These are phyloP conservation scores for Dysdera silvatica DNA, from an alignment of 1,140 invertebrate genomes.

Conservation along the genomic window DNA sequence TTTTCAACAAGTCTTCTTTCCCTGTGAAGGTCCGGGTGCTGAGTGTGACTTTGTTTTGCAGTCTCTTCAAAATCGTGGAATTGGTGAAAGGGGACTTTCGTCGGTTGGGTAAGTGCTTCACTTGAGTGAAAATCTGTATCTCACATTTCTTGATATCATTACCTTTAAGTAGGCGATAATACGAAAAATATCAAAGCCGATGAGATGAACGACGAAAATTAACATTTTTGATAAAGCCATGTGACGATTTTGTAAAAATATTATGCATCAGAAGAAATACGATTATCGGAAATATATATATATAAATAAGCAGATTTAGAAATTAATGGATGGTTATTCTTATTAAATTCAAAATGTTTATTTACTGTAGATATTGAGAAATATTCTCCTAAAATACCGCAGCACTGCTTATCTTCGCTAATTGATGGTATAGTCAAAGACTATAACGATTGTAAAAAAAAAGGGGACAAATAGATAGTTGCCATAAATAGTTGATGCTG, in stretches of 20 bases:
- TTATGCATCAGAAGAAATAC: neutral
- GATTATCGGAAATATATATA: slow-evolving; percentile 4
- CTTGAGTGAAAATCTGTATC: neutral
- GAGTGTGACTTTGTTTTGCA: slow-evolving; percentile 39
- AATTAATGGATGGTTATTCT: too few species aligned
- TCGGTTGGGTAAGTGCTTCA: slow-evolving; percentile 38
- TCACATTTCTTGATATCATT: neutral
- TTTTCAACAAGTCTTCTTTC: slow-evolving; percentile 35
- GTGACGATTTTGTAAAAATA: neutral
- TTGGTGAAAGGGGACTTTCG: slow-evolving; percentile 36
- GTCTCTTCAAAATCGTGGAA: slow-evolving; percentile 35
- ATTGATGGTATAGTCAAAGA: too few species aligned
- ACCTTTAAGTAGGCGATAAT: neutral
- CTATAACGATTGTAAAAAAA: too few species aligned
- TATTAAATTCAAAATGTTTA: too few species aligned
- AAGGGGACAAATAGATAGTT: too few species aligned
- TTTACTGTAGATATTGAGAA: too few species aligned
- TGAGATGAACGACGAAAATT: neutral
- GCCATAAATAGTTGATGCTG: too few species aligned
- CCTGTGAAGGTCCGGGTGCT: slow-evolving; percentile 31
- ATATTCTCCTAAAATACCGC: too few species aligned
- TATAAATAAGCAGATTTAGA: neutral
- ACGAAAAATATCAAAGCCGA: neutral
- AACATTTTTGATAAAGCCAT: neutral
- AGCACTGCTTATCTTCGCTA: too few species aligned